Evolutionary conservation across 2,797 vertebrate genomes (phyloP).

Genomic region (Cynodonichthys magdalenae): DNA sequence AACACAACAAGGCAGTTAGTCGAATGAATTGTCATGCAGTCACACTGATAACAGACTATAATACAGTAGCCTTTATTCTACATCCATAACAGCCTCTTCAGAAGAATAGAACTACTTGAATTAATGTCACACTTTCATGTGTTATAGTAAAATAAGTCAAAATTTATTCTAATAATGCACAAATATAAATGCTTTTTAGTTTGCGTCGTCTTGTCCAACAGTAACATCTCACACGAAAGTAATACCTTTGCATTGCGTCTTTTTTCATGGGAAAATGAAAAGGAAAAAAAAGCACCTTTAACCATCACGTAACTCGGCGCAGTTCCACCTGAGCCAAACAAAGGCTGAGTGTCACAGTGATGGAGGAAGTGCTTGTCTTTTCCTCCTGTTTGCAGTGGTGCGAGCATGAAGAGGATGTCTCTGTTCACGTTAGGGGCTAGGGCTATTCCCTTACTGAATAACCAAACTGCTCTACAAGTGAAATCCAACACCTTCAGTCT

Average conservation of each 20-base stretch:
- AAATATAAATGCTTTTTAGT: neutral
- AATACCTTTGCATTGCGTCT: conserved; percentile 54
- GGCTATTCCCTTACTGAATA: conserved; percentile 83
- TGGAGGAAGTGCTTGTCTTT: conserved; percentile 83
- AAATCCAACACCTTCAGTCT: conserved; percentile 64
- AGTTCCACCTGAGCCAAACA: conserved; percentile 60
- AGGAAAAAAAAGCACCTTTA: conserved; percentile 68
- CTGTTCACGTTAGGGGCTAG: conserved; percentile 60
- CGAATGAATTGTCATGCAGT: neutral
- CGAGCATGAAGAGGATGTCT: conserved; percentile 74
- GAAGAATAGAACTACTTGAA: neutral
- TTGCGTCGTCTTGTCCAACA: conserved; percentile 9
- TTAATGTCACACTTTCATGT: neutral
- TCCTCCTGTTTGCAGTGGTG: conserved; percentile 78
- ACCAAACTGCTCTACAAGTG: conserved; percentile 65
- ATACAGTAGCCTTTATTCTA: neutral
- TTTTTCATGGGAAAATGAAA: conserved; percentile 85
- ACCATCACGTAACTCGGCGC: conserved; percentile 62
- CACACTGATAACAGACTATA: neutral
- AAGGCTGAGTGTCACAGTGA: conserved; percentile 71
- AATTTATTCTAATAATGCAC: neutral
- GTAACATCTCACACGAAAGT: conserved; percentile 36
- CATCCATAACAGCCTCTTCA: neutral
- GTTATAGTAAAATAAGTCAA: too few relatives aligned
- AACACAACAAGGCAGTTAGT: neutral